phyloP scores from a whole-genome alignment of 2,888 invertebrate species.

The Acanthopleura granulata region DNA sequence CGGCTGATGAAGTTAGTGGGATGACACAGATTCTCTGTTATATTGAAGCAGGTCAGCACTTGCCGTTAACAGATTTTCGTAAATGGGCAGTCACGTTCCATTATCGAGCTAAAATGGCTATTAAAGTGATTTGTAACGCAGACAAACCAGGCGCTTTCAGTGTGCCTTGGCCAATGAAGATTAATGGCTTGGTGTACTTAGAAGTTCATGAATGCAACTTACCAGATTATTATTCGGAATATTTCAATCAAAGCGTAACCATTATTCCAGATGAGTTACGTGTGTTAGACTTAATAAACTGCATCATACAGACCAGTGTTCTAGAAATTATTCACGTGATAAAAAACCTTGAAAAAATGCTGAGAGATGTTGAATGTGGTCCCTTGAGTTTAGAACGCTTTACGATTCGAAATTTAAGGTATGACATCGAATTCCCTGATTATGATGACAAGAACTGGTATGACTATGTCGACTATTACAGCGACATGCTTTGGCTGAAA shows the following conservation, averaged over 20 bases:
- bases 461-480: no score
- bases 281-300: conserved; percentile 10
- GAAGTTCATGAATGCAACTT: background rate
- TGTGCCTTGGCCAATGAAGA: conserved; percentile 11
- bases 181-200: background rate
- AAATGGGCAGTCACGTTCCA: background rate
- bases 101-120: background rate
- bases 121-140: background rate
- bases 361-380: background rate
- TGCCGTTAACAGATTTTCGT: background rate
- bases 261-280: background rate
- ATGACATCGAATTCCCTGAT: no score
- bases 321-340: background rate
- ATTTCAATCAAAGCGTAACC: background rate
- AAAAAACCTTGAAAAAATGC: background rate
- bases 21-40: conserved; percentile 9
- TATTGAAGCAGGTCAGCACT: background rate
- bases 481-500: no score
- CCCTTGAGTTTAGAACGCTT: background rate
- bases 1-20: background rate
- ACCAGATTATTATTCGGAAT: background rate
- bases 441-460: no score
- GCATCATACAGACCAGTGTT: background rate
- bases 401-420: background rate
- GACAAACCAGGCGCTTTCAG: background rate